Evolutionary conservation across 2,113 vertebrate genomes (phyloP).

Genomic region (Gadus macrocephalus): DNA sequence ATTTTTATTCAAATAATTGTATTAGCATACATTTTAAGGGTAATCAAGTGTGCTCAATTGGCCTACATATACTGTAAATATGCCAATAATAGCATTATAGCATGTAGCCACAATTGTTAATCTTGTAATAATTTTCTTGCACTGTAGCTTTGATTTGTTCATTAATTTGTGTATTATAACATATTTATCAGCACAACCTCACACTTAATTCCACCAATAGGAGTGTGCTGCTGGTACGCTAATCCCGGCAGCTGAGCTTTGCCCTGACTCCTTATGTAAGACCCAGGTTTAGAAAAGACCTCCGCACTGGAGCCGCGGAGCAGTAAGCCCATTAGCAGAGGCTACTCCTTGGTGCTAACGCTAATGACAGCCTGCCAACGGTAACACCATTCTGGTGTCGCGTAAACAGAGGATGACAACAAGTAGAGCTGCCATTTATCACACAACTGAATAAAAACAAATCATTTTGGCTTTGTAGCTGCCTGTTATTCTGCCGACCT

Average conservation of each 20-base stretch:
- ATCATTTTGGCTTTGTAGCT: too few relatives aligned
- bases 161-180: background rate
- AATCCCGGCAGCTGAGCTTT: slow-evolving; percentile 48
- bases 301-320: slow-evolving; percentile 13
- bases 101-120: background rate
- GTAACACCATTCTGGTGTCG: background rate
- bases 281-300: slow-evolving; percentile 32
- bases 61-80: too few relatives aligned
- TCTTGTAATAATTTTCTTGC: background rate
- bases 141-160: background rate
- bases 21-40: too few relatives aligned
- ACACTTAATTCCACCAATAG: slow-evolving; percentile 10
- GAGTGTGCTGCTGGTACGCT: slow-evolving; percentile 14
- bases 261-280: slow-evolving; percentile 55
- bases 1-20: too few relatives aligned
- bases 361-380: slow-evolving; percentile 26
- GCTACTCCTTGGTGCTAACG: slow-evolving; percentile 20
- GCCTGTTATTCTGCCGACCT: too few relatives aligned
- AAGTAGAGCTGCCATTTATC: too few relatives aligned
- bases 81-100: background rate
- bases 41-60: too few relatives aligned
- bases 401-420: background rate
- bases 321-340: slow-evolving; percentile 61
- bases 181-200: background rate
- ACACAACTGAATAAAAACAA: too few relatives aligned